A percentile compares a stretch with the other conserved stretches of the same genome.
phyloP scores from a whole-genome alignment of 92 coral and sea anemone species.

The Muricea muricata region DNA sequence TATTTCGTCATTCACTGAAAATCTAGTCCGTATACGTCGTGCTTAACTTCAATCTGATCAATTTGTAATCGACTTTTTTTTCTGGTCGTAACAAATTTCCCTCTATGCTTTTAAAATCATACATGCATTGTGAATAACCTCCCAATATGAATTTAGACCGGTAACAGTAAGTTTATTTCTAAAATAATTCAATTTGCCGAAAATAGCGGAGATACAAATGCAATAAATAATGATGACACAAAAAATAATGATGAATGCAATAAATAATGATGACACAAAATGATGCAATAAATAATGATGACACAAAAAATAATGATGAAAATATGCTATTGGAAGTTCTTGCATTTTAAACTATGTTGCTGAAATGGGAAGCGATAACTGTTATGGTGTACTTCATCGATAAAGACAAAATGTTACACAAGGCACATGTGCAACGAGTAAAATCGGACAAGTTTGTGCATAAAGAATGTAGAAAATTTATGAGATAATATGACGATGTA shows the following conservation, averaged over 20 bases:
- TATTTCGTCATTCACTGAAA: neutral
- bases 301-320: too few species aligned
- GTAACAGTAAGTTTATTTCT: neutral
- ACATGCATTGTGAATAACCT: too few species aligned
- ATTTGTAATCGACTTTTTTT: too few species aligned
- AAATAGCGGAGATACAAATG: neutral
- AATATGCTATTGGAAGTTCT: too few species aligned
- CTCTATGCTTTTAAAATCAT: too few species aligned
- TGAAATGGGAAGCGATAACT: neutral
- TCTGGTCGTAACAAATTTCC: neutral
- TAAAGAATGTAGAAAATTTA: conserved; percentile 19
- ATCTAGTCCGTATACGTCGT: neutral
- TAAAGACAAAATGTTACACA: neutral
- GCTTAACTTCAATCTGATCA: neutral
- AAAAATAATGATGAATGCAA: too few species aligned
- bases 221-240: neutral
- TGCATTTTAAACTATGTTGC: neutral
- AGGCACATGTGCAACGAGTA: neutral
- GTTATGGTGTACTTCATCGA: neutral
- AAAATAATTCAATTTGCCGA: neutral
- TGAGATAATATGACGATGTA: conserved; percentile 27
- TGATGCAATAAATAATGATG: too few species aligned
- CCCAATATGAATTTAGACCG: too few species aligned
- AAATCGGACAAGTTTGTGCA: neutral
- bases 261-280: too few species aligned